A percentile compares a stretch with the other conserved stretches of the same genome.
Evolutionary conservation across 2,797 vertebrate genomes (phyloP).

Genomic region (Alcedo quadribrachys): DNA sequence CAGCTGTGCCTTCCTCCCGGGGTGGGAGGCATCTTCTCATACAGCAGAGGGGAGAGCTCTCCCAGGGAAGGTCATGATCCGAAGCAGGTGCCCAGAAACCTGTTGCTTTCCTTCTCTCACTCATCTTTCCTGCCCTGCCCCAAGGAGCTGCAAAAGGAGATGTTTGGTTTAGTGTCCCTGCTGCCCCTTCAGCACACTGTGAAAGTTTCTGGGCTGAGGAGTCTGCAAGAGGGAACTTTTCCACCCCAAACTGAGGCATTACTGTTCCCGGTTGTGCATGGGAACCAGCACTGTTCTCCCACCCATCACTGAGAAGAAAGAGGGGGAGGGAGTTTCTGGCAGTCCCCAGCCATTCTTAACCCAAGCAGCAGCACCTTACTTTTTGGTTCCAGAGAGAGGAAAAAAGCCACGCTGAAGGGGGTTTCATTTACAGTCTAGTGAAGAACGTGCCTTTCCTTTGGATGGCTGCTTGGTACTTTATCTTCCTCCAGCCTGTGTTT

Average conservation of each 20-base stretch:
- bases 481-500: neutral
- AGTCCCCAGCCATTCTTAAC: neutral
- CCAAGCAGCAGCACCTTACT: neutral
- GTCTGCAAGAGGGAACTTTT: neutral
- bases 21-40: neutral
- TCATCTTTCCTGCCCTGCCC: neutral
- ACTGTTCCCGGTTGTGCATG: neutral
- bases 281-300: neutral
- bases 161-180: neutral
- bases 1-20: constrained; percentile 34
- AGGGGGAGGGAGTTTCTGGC: neutral
- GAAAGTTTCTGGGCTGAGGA: neutral
- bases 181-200: neutral
- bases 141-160: neutral
- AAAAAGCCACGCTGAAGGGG: accelerated
- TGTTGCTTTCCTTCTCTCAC: neutral
- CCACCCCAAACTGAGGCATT: neutral
- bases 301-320: neutral
- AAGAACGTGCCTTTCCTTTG: neutral
- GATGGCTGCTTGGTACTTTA: neutral
- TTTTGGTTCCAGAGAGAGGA: neutral
- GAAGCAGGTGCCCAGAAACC: constrained; percentile 45
- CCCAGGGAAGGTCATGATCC: neutral
- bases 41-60: neutral
- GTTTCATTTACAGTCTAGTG: neutral